Evolutionary conservation across 2,113 vertebrate species (phyloP), one percentile per base, ranked within the genome.

Genomic region (Boleophthalmus pectinirostris): DNA sequence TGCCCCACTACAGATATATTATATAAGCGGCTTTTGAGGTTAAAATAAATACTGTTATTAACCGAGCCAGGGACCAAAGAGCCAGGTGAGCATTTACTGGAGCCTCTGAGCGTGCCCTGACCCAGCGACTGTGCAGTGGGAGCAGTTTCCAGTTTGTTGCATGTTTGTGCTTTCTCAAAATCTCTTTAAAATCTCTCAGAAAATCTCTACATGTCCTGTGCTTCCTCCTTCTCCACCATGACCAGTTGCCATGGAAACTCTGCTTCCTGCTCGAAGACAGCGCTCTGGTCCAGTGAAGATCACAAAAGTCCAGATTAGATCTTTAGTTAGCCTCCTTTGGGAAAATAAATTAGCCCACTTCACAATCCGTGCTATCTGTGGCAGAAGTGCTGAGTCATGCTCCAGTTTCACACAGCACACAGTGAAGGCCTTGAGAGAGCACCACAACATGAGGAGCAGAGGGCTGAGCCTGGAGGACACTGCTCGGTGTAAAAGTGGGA

Each of bases 161-260:
- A 38, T 53, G 38, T 68, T 69, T 78, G 70, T 76, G 73, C 73
- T 79, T 76, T 46, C 14, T 38, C 57, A 63, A 60, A 49, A 2
- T 65, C 24, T 73, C 43, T 72, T 65, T 68, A 33, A 49, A 58
- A 68, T 13, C 1, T 69, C 58, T 61, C 57, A 6, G 14, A 60
- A 60, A 60, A 60, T 60, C 57, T 29, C 24, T 60, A 24, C 12
- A 5, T 29, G 57, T 29, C 58, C 68, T 72, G 67, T 66, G 79
- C 69, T 75, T 18, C 56, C 35, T 66, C 21, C 1, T 46, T 24
- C 4, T 24, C 33, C 11, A 5, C 51, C 3, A 47, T 14, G 65
- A 23, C 8, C 3, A 35, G 73, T 79, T 57, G 51, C 68, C 67
- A 65, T 73, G 70, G 79, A 71, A 76, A 82, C 70, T 3, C 0